Evolutionary conservation across 2,888 invertebrate genomes (phyloP).

Genomic region (Leptopilina myrica): DNA sequence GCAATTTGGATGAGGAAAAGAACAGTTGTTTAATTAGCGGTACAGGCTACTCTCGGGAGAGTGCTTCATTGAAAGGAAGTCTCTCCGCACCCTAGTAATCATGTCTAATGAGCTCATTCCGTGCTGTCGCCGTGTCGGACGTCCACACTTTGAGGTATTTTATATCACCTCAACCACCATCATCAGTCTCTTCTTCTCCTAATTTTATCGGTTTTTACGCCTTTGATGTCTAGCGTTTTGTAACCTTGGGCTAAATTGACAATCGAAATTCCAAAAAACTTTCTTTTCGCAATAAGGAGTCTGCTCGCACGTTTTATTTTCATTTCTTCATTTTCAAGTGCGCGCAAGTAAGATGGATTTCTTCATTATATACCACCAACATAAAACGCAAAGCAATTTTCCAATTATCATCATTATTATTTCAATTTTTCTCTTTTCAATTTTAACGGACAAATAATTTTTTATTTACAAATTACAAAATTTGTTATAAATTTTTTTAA

Average conservation of each 20-base stretch:
- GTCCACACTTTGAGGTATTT: conserved; percentile 40
- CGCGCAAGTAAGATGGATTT: not conserved
- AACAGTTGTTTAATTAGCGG: conserved; percentile 39
- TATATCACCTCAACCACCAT: conserved; percentile 34
- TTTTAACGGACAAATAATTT: no score
- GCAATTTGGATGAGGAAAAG: conserved; percentile 35
- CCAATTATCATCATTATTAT: not conserved
- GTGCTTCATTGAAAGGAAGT: conserved; percentile 34
- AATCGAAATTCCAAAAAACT: conserved; percentile 31
- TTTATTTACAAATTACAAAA: no score
- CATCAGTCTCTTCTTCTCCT: conserved; percentile 36
- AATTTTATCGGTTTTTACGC: conserved; percentile 38
- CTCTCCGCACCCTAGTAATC: conserved; percentile 32
- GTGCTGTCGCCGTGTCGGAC: conserved; percentile 36
- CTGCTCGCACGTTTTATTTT: not conserved
- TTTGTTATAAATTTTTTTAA: no score
- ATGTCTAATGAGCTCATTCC: conserved; percentile 40
- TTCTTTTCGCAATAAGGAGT: not conserved
- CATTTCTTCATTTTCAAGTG: not conserved
- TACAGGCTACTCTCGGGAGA: conserved; percentile 22
- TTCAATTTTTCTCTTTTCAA: no score
- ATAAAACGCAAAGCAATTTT: not conserved
- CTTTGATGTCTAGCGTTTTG: conserved; percentile 34
- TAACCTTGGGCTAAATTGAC: conserved; percentile 32
- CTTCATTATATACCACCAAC: not conserved